Evolutionary conservation across 1,140 invertebrate genomes (phyloP).

Genomic region (Laupala kohalensis): DNA sequence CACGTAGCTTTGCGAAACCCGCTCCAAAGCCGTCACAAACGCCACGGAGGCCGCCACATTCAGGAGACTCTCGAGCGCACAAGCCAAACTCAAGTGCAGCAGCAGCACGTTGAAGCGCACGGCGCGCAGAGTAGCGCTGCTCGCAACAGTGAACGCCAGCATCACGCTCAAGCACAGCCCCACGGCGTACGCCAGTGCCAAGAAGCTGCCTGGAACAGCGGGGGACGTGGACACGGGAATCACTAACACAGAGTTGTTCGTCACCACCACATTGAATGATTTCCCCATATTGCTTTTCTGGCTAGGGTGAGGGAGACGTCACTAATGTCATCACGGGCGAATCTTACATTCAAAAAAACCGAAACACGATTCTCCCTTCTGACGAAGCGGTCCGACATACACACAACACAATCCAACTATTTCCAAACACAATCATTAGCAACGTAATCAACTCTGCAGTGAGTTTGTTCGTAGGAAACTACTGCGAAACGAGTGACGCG

Average conservation of each 20-base stretch:
- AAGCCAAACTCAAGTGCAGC: background rate
- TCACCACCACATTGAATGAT: background rate
- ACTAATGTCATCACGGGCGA: no score
- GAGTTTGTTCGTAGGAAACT: background rate
- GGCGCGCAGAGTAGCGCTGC: background rate
- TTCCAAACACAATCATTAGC: background rate
- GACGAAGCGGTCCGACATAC: background rate
- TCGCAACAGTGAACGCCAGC: background rate
- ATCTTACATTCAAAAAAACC: no score
- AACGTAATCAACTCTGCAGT: background rate
- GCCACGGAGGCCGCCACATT: slow-evolving; percentile 3
- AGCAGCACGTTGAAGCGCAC: slow-evolving; percentile 1
- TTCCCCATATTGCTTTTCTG: background rate
- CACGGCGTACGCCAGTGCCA: slow-evolving; percentile 3
- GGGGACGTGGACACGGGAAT: background rate
- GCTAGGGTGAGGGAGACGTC: no score
- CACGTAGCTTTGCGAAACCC: background rate
- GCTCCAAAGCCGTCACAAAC: background rate
- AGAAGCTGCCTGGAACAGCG: background rate
- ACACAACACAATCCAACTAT: background rate
- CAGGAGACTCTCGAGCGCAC: slow-evolving; percentile 5
- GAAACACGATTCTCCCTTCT: background rate
- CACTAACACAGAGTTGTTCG: background rate
- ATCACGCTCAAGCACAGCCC: slow-evolving; percentile 4
- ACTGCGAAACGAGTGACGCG: background rate